Evolutionary conservation across 64 coral and sea anemone genomes (phyloP).

Genomic region (Pachyseris speciosa): DNA sequence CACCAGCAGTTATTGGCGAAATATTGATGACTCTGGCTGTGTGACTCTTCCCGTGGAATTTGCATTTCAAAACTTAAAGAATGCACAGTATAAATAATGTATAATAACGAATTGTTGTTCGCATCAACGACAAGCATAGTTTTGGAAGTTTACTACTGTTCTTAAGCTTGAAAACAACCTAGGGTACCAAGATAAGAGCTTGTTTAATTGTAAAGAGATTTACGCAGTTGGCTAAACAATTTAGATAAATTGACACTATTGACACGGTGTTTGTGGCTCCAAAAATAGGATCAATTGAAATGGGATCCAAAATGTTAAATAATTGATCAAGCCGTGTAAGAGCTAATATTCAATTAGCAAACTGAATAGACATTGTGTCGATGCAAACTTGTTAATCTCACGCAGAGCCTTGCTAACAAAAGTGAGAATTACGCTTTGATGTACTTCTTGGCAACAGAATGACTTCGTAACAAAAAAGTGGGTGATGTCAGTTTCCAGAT

Average conservation of each 20-base stretch:
- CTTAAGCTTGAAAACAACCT: background rate
- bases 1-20: background rate
- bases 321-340: background rate
- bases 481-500: too few relatives aligned
- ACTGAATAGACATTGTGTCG: background rate
- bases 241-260: background rate
- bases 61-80: too few relatives aligned
- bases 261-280: background rate
- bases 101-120: too few relatives aligned
- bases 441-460: background rate
- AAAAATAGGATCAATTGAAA: slow-evolving; percentile 2
- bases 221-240: too few relatives aligned
- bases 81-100: too few relatives aligned
- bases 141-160: too few relatives aligned
- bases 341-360: slow-evolving; percentile 4
- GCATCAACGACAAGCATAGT: background rate
- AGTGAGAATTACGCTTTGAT: background rate
- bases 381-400: background rate
- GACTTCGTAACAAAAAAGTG: background rate
- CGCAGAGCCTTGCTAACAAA: slow-evolving; percentile 6
- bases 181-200: too few relatives aligned
- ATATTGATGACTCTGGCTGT: background rate
- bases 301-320: background rate
- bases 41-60: background rate
- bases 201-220: too few relatives aligned